phyloP scores from a whole-genome alignment of 2,888 invertebrate genomes.

The Carpatolechia fugitivella region DNA sequence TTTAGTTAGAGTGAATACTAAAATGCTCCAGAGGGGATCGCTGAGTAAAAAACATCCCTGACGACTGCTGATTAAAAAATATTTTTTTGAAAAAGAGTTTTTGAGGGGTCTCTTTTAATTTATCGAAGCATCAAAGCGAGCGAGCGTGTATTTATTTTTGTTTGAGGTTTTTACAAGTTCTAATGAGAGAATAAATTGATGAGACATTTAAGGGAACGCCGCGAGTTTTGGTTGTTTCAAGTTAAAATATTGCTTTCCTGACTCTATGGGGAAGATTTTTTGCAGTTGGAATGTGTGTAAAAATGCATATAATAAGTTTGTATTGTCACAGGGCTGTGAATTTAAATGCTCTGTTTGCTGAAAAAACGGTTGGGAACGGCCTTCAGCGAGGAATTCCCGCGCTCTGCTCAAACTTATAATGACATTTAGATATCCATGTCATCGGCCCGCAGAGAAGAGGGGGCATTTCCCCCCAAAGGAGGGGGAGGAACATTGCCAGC shows the following conservation, averaged over 20 bases:
- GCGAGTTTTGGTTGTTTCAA: no score
- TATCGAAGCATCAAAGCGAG: conserved; percentile 16
- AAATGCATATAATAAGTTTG: no score
- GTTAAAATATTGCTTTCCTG: no score
- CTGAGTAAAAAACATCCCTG: neutral
- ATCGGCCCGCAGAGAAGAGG: conserved; percentile 32
- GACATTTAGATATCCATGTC: conserved; percentile 76
- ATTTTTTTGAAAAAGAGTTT: neutral
- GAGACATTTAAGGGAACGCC: no score
- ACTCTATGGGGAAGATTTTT: neutral
- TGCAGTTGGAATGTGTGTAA: no score
- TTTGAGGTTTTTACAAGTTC: conserved; percentile 28
- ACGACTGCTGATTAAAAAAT: neutral
- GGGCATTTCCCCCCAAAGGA: conserved; percentile 9
- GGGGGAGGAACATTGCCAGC: conserved; percentile 25
- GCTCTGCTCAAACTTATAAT: conserved; percentile 70
- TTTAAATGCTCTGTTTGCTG: neutral
- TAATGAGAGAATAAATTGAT: conserved; percentile 16
- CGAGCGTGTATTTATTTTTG: neutral
- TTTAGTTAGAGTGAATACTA: no score
- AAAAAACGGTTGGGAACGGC: conserved; percentile 45
- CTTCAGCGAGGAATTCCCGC: conserved; percentile 49
- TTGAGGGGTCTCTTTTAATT: conserved; percentile 15
- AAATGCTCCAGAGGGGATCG: neutral
- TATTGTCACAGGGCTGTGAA: neutral